Base-by-base conservation (phyloP, 1,140 invertebrate species). In the Panagrolaimus sp. region DNA sequence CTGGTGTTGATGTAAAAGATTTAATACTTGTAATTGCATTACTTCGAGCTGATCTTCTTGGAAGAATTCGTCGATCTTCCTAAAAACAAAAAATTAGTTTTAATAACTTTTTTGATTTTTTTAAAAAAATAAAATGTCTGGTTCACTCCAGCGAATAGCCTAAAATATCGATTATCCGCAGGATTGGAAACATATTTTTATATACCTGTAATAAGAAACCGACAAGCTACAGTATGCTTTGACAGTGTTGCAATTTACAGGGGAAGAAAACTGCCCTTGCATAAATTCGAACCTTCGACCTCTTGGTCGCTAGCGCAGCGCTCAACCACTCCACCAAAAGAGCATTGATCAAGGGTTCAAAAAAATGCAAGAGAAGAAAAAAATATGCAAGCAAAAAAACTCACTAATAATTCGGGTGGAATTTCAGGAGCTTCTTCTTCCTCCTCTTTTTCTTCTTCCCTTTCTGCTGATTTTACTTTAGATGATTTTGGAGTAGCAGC, bases 61-160 rank as follows among this genome's bases (percentile, higher is more conserved):
- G 74, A 0, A 76, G 46, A 20, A 76, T 70, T 31, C 75, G 68
- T 4, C 74, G 75, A 20, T 76, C 70, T 9, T 74, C 72, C 48
- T 70, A 65, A 7, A 38, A 38, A 38, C 7, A 4, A 38, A 38
- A 38, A 38, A 38, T 38, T 38, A 2, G 31, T 38, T n/a, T n/a
- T n/a, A n/a, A 38, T 7, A 38, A 38, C 2, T 38, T 38, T 38
- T 38, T 38, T 38, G 7, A 38, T 4, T 38, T 38, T 20, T 25
- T 25, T 20, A 20, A 57, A 57, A 57, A 57, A 57, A 20, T 27
- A n/a, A 57, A 57, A 57, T 57, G 51, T 57, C n/a, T 27, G 51
- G 51, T 20, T 57, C 51, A 57, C 51, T 57, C 51, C 51, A 57
- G 51, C 51, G 20, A 27, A 57, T 57, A 57, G 51, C 51, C 14